Evolutionary conservation across 2,797 vertebrate species (phyloP), one percentile per base, ranked within the genome.

Genomic region (Gymnothorax javanicus): DNA sequence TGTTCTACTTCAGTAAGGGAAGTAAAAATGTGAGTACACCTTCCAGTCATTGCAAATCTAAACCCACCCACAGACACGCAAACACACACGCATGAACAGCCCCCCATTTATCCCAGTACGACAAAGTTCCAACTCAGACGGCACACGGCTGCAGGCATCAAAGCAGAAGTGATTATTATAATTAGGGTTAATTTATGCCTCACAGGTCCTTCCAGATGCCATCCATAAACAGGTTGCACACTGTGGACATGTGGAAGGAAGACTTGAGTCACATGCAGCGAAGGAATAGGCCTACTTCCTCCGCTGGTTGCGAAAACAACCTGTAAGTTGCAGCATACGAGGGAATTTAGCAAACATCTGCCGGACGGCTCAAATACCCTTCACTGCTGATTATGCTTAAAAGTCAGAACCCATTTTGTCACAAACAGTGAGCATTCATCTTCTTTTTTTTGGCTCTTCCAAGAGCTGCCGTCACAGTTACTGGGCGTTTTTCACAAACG

Each of bases 21-120:
- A 43, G 73, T 77, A 15, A 17, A 50, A 20, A 43, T 12, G 73
- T 50, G 73, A 50, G 73, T 77, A 52, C 13, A 77, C 33, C 52
- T 77, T 50, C 73, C 73, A 50, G 33, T 43, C 33, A 43, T 43
- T 43, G 33, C 33, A 43, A 43, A 43, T 43, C 33, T 43, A 43
- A 43, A 43, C 33, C 33, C 33, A 43, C 33, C 33, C 33, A 43
- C 33, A 43, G 33, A 43, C 33, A 2, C 60, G 54, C 75, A 67
- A 84, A 83, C 84, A 60, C 64, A 82, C 13, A 84, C 25, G 77
- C 64, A 85, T 20, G 64, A 23, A 77, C 25, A n/a, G 23, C 33
- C 59, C 54, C 23, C 3, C 15, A 79, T 7, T 60, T 58, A 43
- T 17, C 77, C 25, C n/a, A 8, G 15, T 15, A 59, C 58, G 33